Base-by-base conservation (phyloP, 2,888 invertebrate genomes). In the Chrysotoxum bicinctum region DNA sequence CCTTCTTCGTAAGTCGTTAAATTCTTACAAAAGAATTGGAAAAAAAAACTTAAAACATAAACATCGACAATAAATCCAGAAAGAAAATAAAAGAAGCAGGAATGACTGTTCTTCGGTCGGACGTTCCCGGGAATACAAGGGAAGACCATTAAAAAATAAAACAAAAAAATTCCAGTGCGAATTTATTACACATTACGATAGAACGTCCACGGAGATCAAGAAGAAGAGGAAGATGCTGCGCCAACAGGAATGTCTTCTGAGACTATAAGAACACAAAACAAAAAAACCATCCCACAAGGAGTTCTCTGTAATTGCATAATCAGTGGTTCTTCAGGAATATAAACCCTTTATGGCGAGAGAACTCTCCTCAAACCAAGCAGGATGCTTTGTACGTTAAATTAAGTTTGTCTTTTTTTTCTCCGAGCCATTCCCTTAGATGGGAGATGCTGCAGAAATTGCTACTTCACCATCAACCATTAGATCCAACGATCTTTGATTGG, bases 261-360 rank as follows among this genome's bases (percentile, higher is more conserved):
- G 43, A 45, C 23, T 14, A 43, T 26, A 26, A 23, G 9, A 52
- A 43, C 32, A 16, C n/a, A 16, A 40, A 48, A 43, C 19, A 26
- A 62, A 48, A 21, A 68, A 50, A 3, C 45, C 66, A 58, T 60
- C 68, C 77, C 60, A 82, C 60, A 54, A 73, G 81, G 76, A 58
- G 66, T 72, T 73, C 73, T 60, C 56, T 68, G 68, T 85, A 85
- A 85, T 85, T 85, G 85, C 85, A 85, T 85, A 85, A 85, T 85
- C 85, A 85, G 77, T 64, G 76, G 76, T 85, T 85, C 73, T 64
- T 60, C 54, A 70, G 74, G 75, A 74, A 75, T 69, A 72, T 66
- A 76, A 66, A 54, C 80, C 84, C 73, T 81, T 85, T 85, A 77
- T 81, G 76, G 81, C 10, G 72, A 62, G 45, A 40, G 45, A 40